Evolutionary conservation across 2,888 invertebrate species (phyloP), one percentile per base, ranked within the genome.

Genomic region (Cephus rjabovi): DNA sequence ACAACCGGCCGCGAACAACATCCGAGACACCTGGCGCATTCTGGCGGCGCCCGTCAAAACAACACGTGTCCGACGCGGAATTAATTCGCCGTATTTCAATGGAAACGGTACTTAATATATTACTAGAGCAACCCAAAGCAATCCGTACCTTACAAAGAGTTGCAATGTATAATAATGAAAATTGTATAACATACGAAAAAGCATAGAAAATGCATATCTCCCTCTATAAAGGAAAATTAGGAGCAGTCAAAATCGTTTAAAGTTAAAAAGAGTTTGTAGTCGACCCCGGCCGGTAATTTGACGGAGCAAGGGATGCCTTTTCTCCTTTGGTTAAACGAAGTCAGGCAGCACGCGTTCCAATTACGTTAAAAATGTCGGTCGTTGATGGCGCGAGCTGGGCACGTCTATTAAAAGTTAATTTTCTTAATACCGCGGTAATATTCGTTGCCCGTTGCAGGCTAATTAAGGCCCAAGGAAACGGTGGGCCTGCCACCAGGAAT

Each of bases 391-490:
- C 78, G 81, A 80, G 81, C 80, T 81, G 78, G 77, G 81, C 81
- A 80, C 71, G 34, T 75, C 12, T 68, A 86, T 87, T 86, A 87
- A 88, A 88, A 87, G 84, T 89, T 87, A 84, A 84, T 88, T 87
- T 88, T 87, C 74, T 77, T 31, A 70, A 31, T 70, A 56, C 23
- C 69, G 71, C 33, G 34, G 34, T 35, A 74, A 34, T 74, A 74
- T 74, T 74, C 37, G 74, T 33, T 68, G 71, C n/a, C 69, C 71
- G 33, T 31, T 34, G 71, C 31, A 34, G 34, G 71, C 79, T 78
- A 82, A 83, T 83, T 81, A 80, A 83, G 77, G 78, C 70, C 74
- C 69, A 76, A 31, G 37, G 69, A 77, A 80, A 79, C 79, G 71
- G 78, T 73, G 40, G 73, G 70, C 73, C 11, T 79, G 79, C 79